These are phyloP conservation scores for Circaetus cinerascens DNA, from an alignment of 2,113 vertebrate species.

Conservation along the genomic window DNA sequence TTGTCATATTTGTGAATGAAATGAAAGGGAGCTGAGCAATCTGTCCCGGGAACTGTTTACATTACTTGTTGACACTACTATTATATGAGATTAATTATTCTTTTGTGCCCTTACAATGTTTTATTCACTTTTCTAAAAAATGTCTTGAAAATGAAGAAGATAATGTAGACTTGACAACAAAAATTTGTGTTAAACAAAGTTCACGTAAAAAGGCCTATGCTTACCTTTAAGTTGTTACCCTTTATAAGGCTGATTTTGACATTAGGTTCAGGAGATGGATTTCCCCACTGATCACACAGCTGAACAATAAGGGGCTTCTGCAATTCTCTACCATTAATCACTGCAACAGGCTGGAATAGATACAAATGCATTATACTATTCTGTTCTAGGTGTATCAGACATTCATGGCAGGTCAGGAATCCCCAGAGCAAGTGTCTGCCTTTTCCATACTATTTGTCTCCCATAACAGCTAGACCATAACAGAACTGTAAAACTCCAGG, in stretches of 20 bases:
- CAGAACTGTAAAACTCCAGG: neutral
- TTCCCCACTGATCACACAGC: slow-evolving; percentile 88
- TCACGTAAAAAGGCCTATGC: neutral
- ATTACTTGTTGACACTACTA: neutral
- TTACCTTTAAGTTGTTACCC: slow-evolving; percentile 72
- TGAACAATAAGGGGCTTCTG: slow-evolving; percentile 80
- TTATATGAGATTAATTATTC: neutral
- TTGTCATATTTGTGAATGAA: neutral
- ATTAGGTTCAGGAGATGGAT: slow-evolving; percentile 79
- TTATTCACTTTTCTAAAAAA: neutral
- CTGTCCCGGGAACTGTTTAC: neutral
- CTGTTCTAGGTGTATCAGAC: neutral
- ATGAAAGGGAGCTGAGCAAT: neutral
- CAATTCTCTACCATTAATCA: slow-evolving; percentile 83
- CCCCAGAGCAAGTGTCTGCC: neutral
- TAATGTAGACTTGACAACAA: neutral
- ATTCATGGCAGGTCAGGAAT: neutral
- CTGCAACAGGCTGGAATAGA: slow-evolving; percentile 77
- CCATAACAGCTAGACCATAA: neutral
- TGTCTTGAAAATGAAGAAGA: neutral
- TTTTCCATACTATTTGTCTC: neutral
- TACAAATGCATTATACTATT: neutral
- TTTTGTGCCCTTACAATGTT: neutral
- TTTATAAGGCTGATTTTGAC: slow-evolving; percentile 78
- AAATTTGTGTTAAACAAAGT: neutral